Percentiles rank a stretch among this genome's conserved stretches.
Conservation (phyloP, 2,888 invertebrate genomes). For the Cosmopolites sordidus region DNA sequence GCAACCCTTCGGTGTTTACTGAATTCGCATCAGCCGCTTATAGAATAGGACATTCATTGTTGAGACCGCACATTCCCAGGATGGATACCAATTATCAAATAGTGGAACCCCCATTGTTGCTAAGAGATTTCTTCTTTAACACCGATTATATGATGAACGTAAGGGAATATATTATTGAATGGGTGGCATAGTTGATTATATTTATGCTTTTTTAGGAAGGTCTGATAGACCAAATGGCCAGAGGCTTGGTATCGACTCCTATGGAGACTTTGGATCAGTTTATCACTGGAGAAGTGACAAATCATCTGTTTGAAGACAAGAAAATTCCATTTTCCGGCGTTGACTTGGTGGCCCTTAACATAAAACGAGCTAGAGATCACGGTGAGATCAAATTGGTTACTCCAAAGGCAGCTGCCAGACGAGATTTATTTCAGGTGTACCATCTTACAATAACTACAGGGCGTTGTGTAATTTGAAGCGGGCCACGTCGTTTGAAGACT, state of each 20-base stretch:
- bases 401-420: not conserved
- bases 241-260: slow-evolving; percentile 82
- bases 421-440: slow-evolving; percentile 48
- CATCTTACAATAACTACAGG: slow-evolving; percentile 86
- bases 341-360: slow-evolving; percentile 83
- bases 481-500: slow-evolving; percentile 80
- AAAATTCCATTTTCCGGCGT: slow-evolving; percentile 88
- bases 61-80: slow-evolving; percentile 81
- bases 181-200: not conserved
- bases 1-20: slow-evolving; percentile 84
- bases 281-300: slow-evolving; percentile 90
- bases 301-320: slow-evolving; percentile 89
- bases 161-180: slow-evolving; percentile 30
- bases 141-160: slow-evolving; percentile 75
- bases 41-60: slow-evolving; percentile 80
- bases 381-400: slow-evolving; percentile 51
- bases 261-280: slow-evolving; percentile 93
- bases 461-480: slow-evolving; percentile 84
- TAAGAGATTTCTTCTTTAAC: slow-evolving; percentile 88
- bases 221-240: slow-evolving; percentile 79
- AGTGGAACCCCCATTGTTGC: slow-evolving; percentile 75
- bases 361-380: slow-evolving; percentile 83
- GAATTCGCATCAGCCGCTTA: slow-evolving; percentile 91
- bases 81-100: slow-evolving; percentile 75
- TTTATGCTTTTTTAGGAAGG: slow-evolving; percentile 53